Base-by-base conservation (phyloP, 1,140 invertebrate species). In the Drosophila pectinifera region DNA sequence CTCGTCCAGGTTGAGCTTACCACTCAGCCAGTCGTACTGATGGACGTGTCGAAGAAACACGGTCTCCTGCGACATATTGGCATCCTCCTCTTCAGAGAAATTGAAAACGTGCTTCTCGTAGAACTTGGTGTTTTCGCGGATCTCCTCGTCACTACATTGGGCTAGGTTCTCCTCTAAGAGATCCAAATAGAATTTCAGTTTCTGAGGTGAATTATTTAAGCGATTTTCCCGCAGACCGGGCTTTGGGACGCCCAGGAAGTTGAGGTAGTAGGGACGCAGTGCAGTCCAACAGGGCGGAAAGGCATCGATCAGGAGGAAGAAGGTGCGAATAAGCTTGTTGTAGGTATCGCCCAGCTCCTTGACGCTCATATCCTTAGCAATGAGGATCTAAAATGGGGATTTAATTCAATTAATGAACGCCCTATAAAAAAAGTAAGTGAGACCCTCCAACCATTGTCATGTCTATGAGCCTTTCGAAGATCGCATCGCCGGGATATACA, bases 201-300 rank as follows among this genome's bases (percentile, higher is more conserved):
- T 89, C 14, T 79, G 76, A 3, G 70, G 49, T 5, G 38, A 11
- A 11, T 46, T 45, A 0, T 54, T 34, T 2, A 36, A 13, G 3
- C 63, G 56, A 5, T 0, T n/a, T 6, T 49, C 55, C 3, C 49
- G 48, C 1, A 5, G 7, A 0, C 43, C 3, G 2, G 53, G 20
- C 46, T 36, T 63, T 8, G 20, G 28, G 10, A 85, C 18, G 7
- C 68, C 73, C n/a, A 85, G 34, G 5, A 85, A 86, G 45, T 80
- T 80, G 3, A 85, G 26, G 14, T 85, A 85, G 34, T 86, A 85
- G 1, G 82, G 81, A 14, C 83, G 79, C 42, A 88, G 13, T 7
- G 72, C 80, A 11, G 84, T 83, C 83, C 83, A 88, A 39, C 83
- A 88, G 16, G 83, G 83, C 7, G 83, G 83, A 48, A 88, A 88